Conservation (phyloP, 2,113 vertebrate genomes). For the Anoplopoma fimbria region DNA sequence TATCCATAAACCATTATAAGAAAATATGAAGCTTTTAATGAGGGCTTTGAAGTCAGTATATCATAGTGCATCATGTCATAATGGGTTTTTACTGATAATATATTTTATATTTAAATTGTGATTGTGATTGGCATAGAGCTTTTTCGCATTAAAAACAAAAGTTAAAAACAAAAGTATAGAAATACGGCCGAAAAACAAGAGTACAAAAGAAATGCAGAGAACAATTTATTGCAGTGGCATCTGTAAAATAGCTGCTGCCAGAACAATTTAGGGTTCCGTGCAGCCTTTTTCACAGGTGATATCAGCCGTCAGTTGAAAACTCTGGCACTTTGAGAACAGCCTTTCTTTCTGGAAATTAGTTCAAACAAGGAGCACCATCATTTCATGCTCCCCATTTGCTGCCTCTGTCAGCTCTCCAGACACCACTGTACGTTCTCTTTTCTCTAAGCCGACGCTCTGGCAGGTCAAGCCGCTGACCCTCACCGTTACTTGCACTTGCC, state of each 20-base stretch:
- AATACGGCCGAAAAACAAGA: neutral
- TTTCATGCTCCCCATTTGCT: constrained; percentile 45
- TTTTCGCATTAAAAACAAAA: constrained; percentile 9
- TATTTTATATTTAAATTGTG: neutral
- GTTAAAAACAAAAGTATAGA: neutral
- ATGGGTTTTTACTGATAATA: neutral
- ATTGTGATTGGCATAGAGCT: neutral
- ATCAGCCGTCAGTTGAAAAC: constrained; percentile 32
- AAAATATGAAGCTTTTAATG: neutral
- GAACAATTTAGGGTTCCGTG: neutral
- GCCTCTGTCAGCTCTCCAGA: constrained; percentile 48
- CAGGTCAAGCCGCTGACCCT: constrained; percentile 51
- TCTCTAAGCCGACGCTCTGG: neutral
- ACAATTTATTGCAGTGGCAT: neutral
- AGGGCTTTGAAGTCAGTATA: neutral
- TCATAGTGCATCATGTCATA: neutral
- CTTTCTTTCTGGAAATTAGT: constrained; percentile 60
- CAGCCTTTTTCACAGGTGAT: constrained; percentile 37
- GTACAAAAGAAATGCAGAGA: neutral
- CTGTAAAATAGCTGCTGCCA: constrained; percentile 28
- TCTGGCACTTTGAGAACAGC: constrained; percentile 36
- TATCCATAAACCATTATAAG: neutral
- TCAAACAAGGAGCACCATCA: constrained; percentile 40
- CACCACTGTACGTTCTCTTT: constrained; percentile 22
- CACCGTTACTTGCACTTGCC: neutral